Base-by-base conservation (phyloP, 2,888 invertebrate species). In the Eustalomyia histrio region DNA sequence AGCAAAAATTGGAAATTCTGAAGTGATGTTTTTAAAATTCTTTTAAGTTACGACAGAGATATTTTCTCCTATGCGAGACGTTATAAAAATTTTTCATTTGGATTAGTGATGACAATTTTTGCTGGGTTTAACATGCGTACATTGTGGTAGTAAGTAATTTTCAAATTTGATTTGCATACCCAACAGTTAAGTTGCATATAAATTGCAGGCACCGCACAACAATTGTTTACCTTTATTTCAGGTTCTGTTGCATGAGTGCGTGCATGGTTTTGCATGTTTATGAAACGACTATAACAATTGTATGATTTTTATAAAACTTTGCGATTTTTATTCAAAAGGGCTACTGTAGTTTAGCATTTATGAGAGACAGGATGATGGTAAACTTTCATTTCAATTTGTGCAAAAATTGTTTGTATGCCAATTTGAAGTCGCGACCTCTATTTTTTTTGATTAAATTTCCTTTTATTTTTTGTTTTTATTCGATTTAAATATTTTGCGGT, bases 81-180 rank as follows among this genome's bases (percentile, higher is more conserved):
- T n/a, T n/a, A n/a, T n/a, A n/a, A n/a, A n/a, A n/a, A n/a, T n/a
- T n/a, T n/a, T n/a, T n/a, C n/a, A n/a, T n/a, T n/a, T n/a, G n/a
- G n/a, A n/a, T n/a, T n/a, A n/a, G n/a, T n/a, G n/a, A 21, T 21
- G 29, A 29, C 3, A 29, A 29, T 6, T 4, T 3, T 29, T 7
- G 29, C 29, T 29, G 3, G 29, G 29, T 29, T 29, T 1, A 1
- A 7, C 4, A 29, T 29, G 7, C 1, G 29, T 29, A 7, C 29
- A 29, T 60, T 67, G 67, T 47, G 67, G 67, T 53, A 55, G 55
- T 63, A 16, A 33, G 52, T 53, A 63, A 14, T 47, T 71, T 75
- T 72, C 39, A 53, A 57, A 68, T 60, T 68, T 80, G 73, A 80
- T 76, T 80, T 80, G 58, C 67, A 76, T 80, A 67, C 53, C 53